phyloP scores from a whole-genome alignment of 2,797 vertebrate species.

The Petrocephalus schoutedeni region DNA sequence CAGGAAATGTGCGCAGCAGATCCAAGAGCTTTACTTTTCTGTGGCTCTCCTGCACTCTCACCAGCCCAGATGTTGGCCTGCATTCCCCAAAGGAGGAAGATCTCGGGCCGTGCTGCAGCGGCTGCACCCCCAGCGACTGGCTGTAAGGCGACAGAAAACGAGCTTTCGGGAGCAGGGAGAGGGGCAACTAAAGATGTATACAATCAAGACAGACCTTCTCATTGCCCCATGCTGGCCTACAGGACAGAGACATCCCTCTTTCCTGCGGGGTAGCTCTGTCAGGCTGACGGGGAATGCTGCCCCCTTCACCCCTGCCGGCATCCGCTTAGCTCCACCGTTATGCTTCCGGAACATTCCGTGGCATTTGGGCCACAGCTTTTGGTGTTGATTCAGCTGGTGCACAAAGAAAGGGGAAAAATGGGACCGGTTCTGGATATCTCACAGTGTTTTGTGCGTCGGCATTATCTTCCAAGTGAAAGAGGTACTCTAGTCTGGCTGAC shows the following conservation, averaged over 20 bases:
- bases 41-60: conserved; percentile 39
- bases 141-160: conserved; percentile 20
- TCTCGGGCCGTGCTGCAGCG: conserved; percentile 62
- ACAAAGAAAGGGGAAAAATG: neutral
- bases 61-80: conserved; percentile 70
- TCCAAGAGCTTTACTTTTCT: conserved; percentile 47
- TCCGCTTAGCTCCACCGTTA: neutral
- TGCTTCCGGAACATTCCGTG: neutral
- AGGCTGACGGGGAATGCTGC: conserved; percentile 26
- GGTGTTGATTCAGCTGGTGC: conserved; percentile 8
- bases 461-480: neutral
- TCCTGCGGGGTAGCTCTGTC: conserved; percentile 31
- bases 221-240: conserved; percentile 33
- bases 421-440: neutral
- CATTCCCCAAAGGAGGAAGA: conserved; percentile 68
- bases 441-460: neutral
- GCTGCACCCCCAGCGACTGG: conserved; percentile 39
- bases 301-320: conserved; percentile 19
- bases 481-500: neutral
- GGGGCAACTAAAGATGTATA: neutral
- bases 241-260: conserved; percentile 36
- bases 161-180: neutral
- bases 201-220: neutral
- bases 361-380: neutral
- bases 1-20: conserved; percentile 69